These are phyloP conservation scores for Anguilla obscura DNA, from an alignment of 2,797 vertebrate species.

Conservation along the genomic window DNA sequence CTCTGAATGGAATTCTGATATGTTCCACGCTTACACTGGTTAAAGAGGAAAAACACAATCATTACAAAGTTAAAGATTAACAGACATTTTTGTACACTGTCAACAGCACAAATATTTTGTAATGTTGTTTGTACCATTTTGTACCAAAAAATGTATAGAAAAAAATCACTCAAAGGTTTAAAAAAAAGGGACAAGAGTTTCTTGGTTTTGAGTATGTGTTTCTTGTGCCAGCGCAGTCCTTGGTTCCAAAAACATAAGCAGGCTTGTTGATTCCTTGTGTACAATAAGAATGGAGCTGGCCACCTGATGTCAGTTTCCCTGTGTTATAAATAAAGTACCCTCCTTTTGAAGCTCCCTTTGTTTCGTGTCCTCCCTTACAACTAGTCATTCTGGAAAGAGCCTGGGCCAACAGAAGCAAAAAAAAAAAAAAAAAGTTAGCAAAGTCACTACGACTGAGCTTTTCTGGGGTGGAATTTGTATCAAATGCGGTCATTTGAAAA, in stretches of 20 bases:
- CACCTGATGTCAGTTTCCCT: constrained; percentile 67
- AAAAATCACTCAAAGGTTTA: constrained; percentile 41
- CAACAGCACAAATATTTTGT: constrained; percentile 99
- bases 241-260: constrained; percentile 66
- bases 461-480: constrained; percentile 40
- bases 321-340: constrained; percentile 87
- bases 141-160: constrained; percentile 78
- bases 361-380: constrained; percentile 64
- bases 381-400: background rate
- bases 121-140: constrained; percentile 98
- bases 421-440: constrained; percentile 49
- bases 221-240: constrained; percentile 82
- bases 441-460: constrained; percentile 39
- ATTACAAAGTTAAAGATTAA: constrained; percentile 73
- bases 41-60: constrained; percentile 57
- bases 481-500: constrained; percentile 46
- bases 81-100: constrained; percentile 88
- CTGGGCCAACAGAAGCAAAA: constrained; percentile 51
- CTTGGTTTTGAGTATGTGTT: constrained; percentile 87
- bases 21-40: constrained; percentile 70
- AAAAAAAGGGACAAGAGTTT: constrained; percentile 63
- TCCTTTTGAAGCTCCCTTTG: constrained; percentile 65
- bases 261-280: constrained; percentile 69
- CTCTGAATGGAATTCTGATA: constrained; percentile 71
- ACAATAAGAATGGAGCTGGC: constrained; percentile 68